phyloP scores from a whole-genome alignment of 2,888 invertebrate genomes.

The Heliconius ismenius region DNA sequence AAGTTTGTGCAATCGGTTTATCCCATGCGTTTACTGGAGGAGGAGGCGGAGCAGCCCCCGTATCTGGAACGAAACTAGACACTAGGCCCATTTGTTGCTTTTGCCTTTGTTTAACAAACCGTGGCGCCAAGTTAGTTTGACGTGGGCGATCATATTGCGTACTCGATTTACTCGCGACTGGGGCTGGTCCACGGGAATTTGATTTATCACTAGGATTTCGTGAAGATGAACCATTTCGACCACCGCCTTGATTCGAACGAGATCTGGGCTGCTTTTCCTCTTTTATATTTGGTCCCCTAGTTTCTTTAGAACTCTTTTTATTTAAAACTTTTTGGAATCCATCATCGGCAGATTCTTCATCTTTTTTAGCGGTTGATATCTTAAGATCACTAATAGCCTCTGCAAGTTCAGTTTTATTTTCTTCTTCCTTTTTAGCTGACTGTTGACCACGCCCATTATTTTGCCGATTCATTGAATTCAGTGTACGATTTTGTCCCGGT shows the following conservation, averaged over 20 bases:
- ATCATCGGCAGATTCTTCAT: conserved; percentile 83
- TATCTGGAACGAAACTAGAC: conserved; percentile 75
- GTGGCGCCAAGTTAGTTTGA: conserved; percentile 86
- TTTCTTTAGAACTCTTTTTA: conserved; percentile 87
- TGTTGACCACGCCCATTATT: conserved; percentile 62
- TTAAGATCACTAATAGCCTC: conserved; percentile 74
- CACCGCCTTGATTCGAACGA: conserved; percentile 73
- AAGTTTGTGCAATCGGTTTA: conserved; percentile 88
- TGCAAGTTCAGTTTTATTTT: conserved; percentile 67
- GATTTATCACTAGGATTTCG: conserved; percentile 71
- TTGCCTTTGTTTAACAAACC: conserved; percentile 89
- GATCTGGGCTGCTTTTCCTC: conserved; percentile 76
- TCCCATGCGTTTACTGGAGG: conserved; percentile 92
- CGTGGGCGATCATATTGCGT: conserved; percentile 77
- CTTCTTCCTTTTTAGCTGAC: conserved; percentile 65
- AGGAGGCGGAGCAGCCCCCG: conserved; percentile 84
- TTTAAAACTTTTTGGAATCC: conserved; percentile 93
- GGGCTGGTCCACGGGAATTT: conserved; percentile 63
- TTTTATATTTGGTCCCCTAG: conserved; percentile 63
- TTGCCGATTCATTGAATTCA: conserved; percentile 63
- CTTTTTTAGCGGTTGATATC: conserved; percentile 64
- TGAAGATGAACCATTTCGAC: conserved; percentile 71
- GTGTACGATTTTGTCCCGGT: conserved; percentile 63
- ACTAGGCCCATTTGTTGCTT: conserved; percentile 76
- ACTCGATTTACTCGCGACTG: conserved; percentile 62